phyloP scores from a whole-genome alignment of 2,113 vertebrate species.

The Helogale parvula region DNA sequence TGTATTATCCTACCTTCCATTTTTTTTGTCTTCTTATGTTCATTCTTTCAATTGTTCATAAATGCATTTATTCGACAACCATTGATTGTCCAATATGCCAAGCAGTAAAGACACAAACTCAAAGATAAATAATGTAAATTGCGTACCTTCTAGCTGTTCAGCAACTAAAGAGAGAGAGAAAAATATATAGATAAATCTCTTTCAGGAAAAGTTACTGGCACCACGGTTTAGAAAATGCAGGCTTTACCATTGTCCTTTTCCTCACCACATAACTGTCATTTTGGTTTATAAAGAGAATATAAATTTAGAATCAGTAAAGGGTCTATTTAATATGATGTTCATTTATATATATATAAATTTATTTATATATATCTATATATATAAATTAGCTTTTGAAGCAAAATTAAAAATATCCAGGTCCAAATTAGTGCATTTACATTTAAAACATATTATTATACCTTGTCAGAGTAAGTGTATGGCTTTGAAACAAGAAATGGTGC shows the following conservation, averaged over 20 bases:
- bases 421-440: background rate
- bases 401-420: background rate
- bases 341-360: background rate
- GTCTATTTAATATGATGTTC: background rate
- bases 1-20: background rate
- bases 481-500: background rate
- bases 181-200: background rate
- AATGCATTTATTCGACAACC: background rate
- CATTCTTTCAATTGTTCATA: background rate
- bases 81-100: background rate
- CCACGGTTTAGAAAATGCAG: background rate
- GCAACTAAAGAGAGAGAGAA: background rate
- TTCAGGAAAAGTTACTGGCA: background rate
- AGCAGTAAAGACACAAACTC: background rate
- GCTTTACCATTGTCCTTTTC: background rate
- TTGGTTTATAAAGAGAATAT: background rate
- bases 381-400: constrained; percentile 20
- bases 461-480: background rate
- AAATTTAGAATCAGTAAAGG: background rate
- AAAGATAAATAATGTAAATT: background rate
- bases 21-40: background rate
- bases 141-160: background rate
- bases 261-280: background rate
- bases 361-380: background rate
- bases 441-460: background rate